Conservation (phyloP, 2,113 vertebrate genomes). For the Megaceryle torquata region DNA sequence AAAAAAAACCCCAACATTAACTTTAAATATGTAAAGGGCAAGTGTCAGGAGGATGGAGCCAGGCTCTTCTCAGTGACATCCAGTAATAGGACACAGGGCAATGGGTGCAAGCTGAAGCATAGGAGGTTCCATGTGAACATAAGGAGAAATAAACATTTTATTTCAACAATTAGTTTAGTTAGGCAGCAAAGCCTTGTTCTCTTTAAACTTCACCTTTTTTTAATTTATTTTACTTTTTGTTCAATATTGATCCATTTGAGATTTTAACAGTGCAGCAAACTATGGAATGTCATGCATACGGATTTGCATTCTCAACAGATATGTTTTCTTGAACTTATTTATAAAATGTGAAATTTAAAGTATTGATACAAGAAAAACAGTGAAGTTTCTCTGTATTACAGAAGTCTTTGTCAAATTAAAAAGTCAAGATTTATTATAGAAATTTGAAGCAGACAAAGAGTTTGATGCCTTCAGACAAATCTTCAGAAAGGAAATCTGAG, state of each 20-base stretch:
- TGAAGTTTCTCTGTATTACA: background rate
- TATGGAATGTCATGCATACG: conserved; percentile 24
- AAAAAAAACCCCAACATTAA: too few species aligned
- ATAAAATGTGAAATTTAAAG: background rate
- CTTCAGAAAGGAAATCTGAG: background rate
- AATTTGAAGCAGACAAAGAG: background rate
- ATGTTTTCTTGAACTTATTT: conserved; percentile 40
- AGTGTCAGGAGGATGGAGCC: too few species aligned
- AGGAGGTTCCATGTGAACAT: too few species aligned
- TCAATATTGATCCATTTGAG: conserved; percentile 28
- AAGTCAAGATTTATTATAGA: background rate
- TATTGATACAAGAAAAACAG: background rate
- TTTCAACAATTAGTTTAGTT: conserved; percentile 3
- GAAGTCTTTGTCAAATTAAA: background rate
- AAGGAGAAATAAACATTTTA: too few species aligned
- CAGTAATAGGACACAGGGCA: too few species aligned
- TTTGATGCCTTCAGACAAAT: background rate
- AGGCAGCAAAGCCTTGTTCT: background rate
- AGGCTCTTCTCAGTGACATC: too few species aligned
- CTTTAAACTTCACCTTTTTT: conserved; percentile 14
- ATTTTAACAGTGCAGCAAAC: conserved; percentile 28
- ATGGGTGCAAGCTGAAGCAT: too few species aligned
- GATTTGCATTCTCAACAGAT: conserved; percentile 38
- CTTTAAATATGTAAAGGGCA: too few species aligned
- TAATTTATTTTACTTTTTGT: background rate